These are phyloP conservation scores for Leptothorax acervorum DNA, from an alignment of 2,888 invertebrate species.

Conservation along the genomic window DNA sequence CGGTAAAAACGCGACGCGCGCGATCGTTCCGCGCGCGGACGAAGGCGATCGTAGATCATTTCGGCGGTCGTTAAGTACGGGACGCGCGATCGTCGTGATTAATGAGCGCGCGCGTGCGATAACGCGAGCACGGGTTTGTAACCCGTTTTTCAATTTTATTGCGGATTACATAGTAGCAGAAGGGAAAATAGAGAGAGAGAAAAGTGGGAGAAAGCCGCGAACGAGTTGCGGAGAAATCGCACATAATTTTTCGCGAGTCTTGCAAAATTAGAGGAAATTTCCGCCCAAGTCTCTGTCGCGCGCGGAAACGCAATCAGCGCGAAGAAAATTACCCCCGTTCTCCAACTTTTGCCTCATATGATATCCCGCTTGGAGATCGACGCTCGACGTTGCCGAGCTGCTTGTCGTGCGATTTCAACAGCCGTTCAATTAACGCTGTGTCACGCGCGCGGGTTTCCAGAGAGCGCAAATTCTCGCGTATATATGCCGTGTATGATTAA, in stretches of 20 bases:
- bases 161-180: neutral
- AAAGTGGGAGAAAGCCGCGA: constrained; percentile 5
- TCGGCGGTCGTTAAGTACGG: constrained; percentile 19
- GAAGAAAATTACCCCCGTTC: constrained; percentile 16
- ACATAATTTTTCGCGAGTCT: neutral
- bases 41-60: constrained; percentile 35
- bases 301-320: constrained; percentile 7
- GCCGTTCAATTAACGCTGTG: neutral
- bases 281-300: neutral
- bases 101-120: constrained; percentile 18
- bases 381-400: neutral
- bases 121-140: constrained; percentile 18
- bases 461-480: neutral
- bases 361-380: neutral
- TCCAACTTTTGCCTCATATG: neutral
- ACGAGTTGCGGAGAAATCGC: constrained; percentile 15
- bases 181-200: neutral
- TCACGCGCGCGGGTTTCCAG: neutral
- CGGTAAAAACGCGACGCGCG: constrained; percentile 32
- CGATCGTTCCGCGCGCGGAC: constrained; percentile 27
- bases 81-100: constrained; percentile 15
- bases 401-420: neutral
- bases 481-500: neutral
- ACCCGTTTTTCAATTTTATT: constrained; percentile 40
- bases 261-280: constrained; percentile 23